Conservation (phyloP, 2,888 invertebrate species). For the Acanthopleura granulata region DNA sequence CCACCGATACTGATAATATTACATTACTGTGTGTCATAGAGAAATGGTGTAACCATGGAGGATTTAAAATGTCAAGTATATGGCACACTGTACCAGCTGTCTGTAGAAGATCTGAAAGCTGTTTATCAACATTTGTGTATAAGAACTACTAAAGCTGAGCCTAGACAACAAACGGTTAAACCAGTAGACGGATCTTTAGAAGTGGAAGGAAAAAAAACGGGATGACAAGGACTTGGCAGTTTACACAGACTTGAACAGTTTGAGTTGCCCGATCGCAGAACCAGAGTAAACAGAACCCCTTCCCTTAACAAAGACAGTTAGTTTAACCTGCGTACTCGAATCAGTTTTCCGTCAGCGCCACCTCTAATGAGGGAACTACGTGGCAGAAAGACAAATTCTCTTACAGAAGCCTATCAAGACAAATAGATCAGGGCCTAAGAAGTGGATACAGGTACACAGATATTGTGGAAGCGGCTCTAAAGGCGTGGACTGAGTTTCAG, state of each 20-base stretch:
- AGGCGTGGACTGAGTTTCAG: background rate
- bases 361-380: background rate
- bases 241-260: background rate
- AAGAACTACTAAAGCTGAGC: background rate
- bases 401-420: background rate
- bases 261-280: background rate
- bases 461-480: background rate
- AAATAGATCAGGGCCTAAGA: slow-evolving; percentile 11
- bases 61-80: background rate
- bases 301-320: too few relatives aligned
- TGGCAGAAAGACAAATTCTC: slow-evolving; percentile 12
- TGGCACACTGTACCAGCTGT: background rate
- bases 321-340: too few relatives aligned
- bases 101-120: background rate
- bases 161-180: background rate
- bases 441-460: slow-evolving; percentile 6
- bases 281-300: too few relatives aligned
- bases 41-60: too few relatives aligned
- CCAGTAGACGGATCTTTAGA: background rate
- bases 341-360: background rate
- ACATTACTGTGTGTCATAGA: too few relatives aligned
- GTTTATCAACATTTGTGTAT: background rate
- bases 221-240: background rate
- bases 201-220: background rate
- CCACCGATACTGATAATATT: too few relatives aligned